Base-by-base conservation (phyloP, 2,888 invertebrate genomes). In the Brenthis ino region DNA sequence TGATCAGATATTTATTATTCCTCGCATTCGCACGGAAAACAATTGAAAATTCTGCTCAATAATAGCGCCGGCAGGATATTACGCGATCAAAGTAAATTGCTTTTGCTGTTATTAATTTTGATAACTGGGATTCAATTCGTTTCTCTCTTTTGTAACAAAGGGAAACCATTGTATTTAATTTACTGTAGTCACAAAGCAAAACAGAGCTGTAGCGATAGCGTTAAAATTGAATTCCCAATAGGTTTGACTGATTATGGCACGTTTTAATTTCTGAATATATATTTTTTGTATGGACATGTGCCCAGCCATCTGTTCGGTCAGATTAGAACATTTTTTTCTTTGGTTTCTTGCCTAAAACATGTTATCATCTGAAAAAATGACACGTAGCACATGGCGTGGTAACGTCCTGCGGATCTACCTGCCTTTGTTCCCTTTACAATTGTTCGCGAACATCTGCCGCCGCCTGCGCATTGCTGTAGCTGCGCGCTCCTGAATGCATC, bases 121-220 rank as follows among this genome's bases (percentile, higher is more conserved):
- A 89, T 91, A 91, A 90, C 91, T 90, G 91, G 89, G 90, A 91
- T 92, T 89, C 89, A 78, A 89, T 87, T 89, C 86, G 91, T 90
- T 90, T 91, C 91, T 90, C 91, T 90, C 89, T 91, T 91, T 89
- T 89, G 89, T 90, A 91, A 91, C 91, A 91, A 91, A 91, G 89
- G 89, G 89, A 91, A 91, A 86, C 87, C 88, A 87, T 89, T 81
- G 88, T 88, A 91, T 91, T 91, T 90, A 88, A 89, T 89, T 89
- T 84, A 85, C 79, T 81, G 85, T 84, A 84, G 83, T 88, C 87
- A 82, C 83, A 81, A 80, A 77, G 79, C 77, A 82, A 85, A 79
- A 87, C 85, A 86, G 87, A 85, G 79, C 80, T 79, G 74, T 20
- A 14, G 20, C 11, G 33, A 80, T 82, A 79, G 76, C 76, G 82